Conservation (phyloP, 2,797 vertebrate species). For the Anas bernieri region DNA sequence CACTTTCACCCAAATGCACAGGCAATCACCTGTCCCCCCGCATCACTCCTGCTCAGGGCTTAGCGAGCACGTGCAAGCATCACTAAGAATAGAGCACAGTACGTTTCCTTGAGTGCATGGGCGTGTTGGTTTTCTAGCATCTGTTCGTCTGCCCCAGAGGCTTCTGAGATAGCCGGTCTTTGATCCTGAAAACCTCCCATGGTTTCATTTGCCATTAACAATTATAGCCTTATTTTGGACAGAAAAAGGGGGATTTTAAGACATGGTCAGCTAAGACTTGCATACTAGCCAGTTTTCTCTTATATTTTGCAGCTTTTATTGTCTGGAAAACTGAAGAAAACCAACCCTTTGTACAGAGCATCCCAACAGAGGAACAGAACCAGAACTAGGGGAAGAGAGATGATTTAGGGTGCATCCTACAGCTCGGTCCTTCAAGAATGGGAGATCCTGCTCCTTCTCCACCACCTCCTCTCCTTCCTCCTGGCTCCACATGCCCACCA, state of each 20-base stretch:
- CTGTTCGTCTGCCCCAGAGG: conserved; percentile 3
- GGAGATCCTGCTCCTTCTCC: neutral
- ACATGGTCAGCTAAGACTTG: neutral
- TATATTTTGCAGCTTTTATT: neutral
- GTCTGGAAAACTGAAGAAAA: neutral
- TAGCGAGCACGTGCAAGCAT: conserved; percentile 16
- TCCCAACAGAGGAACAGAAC: neutral
- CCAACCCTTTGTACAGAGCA: neutral
- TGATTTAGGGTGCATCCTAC: neutral
- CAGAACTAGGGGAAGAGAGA: neutral
- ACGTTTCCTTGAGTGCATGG: neutral
- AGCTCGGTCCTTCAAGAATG: neutral
- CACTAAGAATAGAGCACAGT: conserved; percentile 37
- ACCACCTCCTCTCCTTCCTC: neutral
- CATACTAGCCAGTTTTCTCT: neutral
- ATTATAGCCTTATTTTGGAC: neutral
- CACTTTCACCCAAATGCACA: conserved; percentile 58
- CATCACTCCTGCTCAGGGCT: neutral
- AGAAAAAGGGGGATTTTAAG: conserved; percentile 31
- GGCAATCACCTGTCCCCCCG: conserved; percentile 38
- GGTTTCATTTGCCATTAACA: conserved; percentile 2
- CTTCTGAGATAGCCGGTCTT: conserved; percentile 17
- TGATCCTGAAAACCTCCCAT: neutral
- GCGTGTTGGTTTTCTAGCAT: neutral
- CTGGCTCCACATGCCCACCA: neutral